phyloP scores from a whole-genome alignment of 2,888 invertebrate genomes.

The Tortricodes alternella region DNA sequence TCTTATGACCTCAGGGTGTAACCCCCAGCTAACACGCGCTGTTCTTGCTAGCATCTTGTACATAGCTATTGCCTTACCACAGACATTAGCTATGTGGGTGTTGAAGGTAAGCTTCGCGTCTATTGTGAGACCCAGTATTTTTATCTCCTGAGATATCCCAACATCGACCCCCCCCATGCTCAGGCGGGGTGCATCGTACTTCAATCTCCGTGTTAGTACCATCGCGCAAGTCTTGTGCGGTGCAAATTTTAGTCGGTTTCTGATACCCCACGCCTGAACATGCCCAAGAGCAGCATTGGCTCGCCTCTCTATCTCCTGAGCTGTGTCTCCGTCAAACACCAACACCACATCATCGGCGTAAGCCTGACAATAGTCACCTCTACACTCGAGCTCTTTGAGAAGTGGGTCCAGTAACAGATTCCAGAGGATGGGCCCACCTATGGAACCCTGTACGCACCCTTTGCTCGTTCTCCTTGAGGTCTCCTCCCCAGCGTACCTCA shows the following conservation, averaged over 20 bases:
- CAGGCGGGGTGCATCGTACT: conserved; percentile 27
- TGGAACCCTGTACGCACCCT: conserved; percentile 28
- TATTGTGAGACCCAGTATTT: conserved; percentile 26
- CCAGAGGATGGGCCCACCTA: conserved; percentile 33
- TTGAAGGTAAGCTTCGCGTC: conserved; percentile 30
- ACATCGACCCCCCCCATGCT: conserved; percentile 27
- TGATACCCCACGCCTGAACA: conserved; percentile 31
- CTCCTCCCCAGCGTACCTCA: conserved; percentile 15
- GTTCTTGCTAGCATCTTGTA: too few species aligned
- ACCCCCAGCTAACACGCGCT: too few species aligned
- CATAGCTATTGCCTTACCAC: too few species aligned
- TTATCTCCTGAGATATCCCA: conserved; percentile 15
- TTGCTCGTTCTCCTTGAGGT: conserved; percentile 2
- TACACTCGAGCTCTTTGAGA: neutral
- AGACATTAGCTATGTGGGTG: neutral
- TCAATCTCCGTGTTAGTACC: conserved; percentile 20
- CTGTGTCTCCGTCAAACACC: conserved; percentile 18
- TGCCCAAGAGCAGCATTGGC: conserved; percentile 33
- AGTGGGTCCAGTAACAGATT: conserved; percentile 34
- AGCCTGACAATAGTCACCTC: conserved; percentile 22
- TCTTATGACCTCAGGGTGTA: too few species aligned
- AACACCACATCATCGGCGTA: conserved; percentile 30
- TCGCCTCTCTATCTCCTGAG: conserved; percentile 8
- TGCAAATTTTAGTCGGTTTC: conserved; percentile 30
- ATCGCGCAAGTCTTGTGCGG: conserved; percentile 29